Conservation (phyloP, 2,888 invertebrate species). For the Epicampocera succincta region DNA sequence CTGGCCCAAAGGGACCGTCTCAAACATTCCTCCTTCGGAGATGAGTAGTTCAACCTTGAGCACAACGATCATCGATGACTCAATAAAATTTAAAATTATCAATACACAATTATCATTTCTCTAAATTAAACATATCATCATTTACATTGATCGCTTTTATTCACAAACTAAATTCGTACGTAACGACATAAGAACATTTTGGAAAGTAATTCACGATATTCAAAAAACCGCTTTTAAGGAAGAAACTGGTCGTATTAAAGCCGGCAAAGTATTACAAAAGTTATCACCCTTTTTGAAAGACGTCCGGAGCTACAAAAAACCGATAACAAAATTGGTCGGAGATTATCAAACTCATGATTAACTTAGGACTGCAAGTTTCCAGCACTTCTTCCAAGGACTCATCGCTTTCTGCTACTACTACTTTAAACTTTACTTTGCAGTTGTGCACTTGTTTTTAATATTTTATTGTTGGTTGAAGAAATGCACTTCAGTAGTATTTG, state of each 20-base stretch:
- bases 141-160: background rate
- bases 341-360: too few species aligned
- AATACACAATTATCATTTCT: background rate
- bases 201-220: background rate
- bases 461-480: too few species aligned
- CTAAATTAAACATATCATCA: background rate
- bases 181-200: conserved; percentile 17
- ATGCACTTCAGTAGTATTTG: too few species aligned
- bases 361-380: too few species aligned
- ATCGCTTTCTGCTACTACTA: too few species aligned
- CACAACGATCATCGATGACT: background rate
- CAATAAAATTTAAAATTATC: background rate
- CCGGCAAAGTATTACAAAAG: conserved; percentile 25
- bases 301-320: background rate
- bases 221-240: conserved; percentile 9
- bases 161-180: background rate
- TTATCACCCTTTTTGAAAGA: conserved; percentile 33
- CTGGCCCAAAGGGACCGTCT: background rate
- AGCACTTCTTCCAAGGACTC: too few species aligned
- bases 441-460: too few species aligned
- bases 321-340: conserved; percentile 72
- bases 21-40: background rate
- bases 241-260: conserved; percentile 9
- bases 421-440: too few species aligned
- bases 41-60: background rate